These are phyloP conservation scores for Heliconius hewitsoni DNA, from an alignment of 1,140 invertebrate species.

Conservation along the genomic window DNA sequence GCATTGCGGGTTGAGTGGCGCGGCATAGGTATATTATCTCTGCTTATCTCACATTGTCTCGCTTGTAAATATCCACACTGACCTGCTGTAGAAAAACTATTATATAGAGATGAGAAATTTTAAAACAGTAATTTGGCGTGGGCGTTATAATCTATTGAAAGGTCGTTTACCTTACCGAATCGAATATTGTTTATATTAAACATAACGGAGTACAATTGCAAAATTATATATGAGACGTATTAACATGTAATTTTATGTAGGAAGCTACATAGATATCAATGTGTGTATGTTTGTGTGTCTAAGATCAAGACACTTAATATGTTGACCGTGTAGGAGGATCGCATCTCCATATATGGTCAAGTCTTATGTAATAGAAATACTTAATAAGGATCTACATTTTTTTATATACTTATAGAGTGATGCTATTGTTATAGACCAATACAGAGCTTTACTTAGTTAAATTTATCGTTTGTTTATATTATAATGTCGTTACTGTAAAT, in stretches of 20 bases:
- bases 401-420: not conserved
- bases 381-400: not conserved
- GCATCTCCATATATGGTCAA: not conserved
- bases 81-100: not conserved
- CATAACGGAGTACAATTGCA: constrained; percentile 23
- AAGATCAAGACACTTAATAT: not conserved
- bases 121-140: not conserved
- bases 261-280: not conserved
- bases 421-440: no score
- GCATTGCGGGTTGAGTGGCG: no score
- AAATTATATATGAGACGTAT: constrained; percentile 18
- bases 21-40: not conserved
- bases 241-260: not conserved
- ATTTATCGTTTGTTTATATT: no score
- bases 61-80: not conserved
- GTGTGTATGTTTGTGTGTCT: not conserved
- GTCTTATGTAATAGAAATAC: constrained; percentile 3
- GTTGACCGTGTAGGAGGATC: not conserved
- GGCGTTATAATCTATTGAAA: constrained; percentile 16
- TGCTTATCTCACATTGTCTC: not conserved
- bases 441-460: no score
- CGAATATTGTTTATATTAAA: constrained; percentile 22
- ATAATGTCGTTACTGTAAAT: no score
- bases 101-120: not conserved
- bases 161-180: constrained; percentile 24